These are phyloP conservation scores for Phataginus tricuspis DNA, from an alignment of 2,797 vertebrate genomes.

Conservation along the genomic window DNA sequence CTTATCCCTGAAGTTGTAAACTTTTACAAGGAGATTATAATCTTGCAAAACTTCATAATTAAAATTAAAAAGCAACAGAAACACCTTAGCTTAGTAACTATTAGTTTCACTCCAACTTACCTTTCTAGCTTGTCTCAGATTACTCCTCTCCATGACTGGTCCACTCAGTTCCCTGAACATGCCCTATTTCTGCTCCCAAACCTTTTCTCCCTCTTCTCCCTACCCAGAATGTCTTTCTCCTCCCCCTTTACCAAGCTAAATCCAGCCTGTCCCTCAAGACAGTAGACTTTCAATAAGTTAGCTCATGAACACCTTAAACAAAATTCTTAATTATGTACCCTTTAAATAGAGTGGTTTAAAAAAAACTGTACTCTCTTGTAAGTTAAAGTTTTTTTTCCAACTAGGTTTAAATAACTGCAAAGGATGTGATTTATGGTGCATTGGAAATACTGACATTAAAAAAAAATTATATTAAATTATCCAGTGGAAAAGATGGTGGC, in stretches of 20 bases:
- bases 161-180: background rate
- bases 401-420: conserved; percentile 10
- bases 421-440: background rate
- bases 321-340: background rate
- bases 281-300: background rate
- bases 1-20: background rate
- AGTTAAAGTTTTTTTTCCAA: background rate
- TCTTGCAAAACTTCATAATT: background rate
- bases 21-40: background rate
- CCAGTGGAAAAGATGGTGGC: background rate
- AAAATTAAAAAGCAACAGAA: conserved; percentile 19
- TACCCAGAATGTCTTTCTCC: background rate
- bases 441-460: background rate
- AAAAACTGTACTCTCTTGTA: background rate
- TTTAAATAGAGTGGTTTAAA: background rate
- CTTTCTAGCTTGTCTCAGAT: background rate
- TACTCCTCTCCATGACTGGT: background rate
- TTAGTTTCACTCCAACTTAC: background rate
- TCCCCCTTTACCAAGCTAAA: background rate
- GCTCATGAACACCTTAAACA: background rate
- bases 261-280: background rate
- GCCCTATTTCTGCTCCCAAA: background rate
- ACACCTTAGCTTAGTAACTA: background rate
- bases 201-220: background rate
- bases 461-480: background rate